Percentiles rank a stretch among this genome's conserved stretches.
Evolutionary conservation across 2,888 invertebrate genomes (phyloP).

Genomic region (Sphaerophoria taeniata): DNA sequence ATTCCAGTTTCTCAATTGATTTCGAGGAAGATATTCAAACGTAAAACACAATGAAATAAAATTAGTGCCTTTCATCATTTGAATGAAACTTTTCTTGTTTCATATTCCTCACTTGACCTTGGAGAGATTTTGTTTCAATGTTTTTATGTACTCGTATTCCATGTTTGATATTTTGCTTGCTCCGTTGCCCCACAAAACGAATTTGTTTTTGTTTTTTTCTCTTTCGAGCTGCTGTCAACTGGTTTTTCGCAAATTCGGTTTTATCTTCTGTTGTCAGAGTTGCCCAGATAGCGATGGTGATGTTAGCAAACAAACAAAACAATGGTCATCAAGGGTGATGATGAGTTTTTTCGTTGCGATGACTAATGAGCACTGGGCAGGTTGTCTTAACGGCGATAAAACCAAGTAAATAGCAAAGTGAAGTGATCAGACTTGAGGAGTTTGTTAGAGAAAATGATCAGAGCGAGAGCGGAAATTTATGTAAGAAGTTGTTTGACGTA

Average conservation of each 20-base stretch:
- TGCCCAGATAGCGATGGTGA: constrained; percentile 29
- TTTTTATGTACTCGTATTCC: constrained; percentile 59
- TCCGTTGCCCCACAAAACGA: constrained; percentile 4
- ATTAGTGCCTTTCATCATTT: not conserved
- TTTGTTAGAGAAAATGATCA: not conserved
- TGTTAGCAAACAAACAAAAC: constrained; percentile 34
- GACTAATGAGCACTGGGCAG: constrained; percentile 58
- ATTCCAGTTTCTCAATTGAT: constrained; percentile 3
- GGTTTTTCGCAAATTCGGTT: constrained; percentile 43
- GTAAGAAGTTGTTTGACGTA: constrained; percentile 9
- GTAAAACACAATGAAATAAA: not conserved
- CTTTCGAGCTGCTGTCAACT: constrained; percentile 37
- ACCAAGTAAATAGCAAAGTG: not conserved
- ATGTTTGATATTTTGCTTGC: not conserved
- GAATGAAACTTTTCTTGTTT: constrained; percentile 5
- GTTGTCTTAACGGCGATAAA: too few relatives aligned
- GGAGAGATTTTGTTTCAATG: constrained; percentile 47
- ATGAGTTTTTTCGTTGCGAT: constrained; percentile 22
- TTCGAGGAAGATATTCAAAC: not conserved
- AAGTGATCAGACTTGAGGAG: constrained; percentile 1
- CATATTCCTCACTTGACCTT: constrained; percentile 57
- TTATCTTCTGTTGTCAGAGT: constrained; percentile 1
- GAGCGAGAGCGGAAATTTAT: constrained; percentile 1
- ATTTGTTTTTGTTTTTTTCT: not conserved
- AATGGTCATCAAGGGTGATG: constrained; percentile 25